Percentiles rank a stretch among this genome's conserved stretches.
Conservation (phyloP, 1,140 invertebrate genomes). For the Plodia interpunctella region DNA sequence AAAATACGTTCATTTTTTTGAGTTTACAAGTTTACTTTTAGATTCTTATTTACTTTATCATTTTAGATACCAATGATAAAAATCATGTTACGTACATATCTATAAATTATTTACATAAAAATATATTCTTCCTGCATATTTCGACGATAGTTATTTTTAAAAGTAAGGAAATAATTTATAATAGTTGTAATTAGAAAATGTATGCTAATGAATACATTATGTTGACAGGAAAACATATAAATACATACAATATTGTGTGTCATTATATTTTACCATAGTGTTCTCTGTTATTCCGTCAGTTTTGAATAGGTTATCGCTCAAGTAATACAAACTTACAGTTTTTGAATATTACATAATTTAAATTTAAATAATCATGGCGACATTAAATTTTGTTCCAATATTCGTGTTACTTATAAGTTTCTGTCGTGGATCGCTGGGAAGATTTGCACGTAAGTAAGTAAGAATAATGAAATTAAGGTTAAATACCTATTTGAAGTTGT, state of each 20-base stretch:
- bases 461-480: background rate
- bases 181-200: background rate
- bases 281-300: background rate
- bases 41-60: too few relatives aligned
- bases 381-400: background rate
- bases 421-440: background rate
- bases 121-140: too few relatives aligned
- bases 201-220: background rate
- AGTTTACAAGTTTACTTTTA: too few relatives aligned
- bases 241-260: background rate
- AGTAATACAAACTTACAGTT: background rate
- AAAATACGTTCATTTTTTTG: too few relatives aligned
- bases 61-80: too few relatives aligned
- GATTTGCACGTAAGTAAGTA: background rate
- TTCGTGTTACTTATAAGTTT: background rate
- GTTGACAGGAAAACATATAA: background rate
- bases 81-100: too few relatives aligned
- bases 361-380: background rate
- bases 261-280: background rate
- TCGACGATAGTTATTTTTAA: too few relatives aligned
- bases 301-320: background rate
- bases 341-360: too few relatives aligned
- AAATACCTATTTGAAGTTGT: too few relatives aligned
- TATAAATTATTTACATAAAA: too few relatives aligned
- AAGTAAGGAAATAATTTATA: background rate